Conservation (phyloP, 2,888 invertebrate species). For the Caenorhabditis sinica region DNA sequence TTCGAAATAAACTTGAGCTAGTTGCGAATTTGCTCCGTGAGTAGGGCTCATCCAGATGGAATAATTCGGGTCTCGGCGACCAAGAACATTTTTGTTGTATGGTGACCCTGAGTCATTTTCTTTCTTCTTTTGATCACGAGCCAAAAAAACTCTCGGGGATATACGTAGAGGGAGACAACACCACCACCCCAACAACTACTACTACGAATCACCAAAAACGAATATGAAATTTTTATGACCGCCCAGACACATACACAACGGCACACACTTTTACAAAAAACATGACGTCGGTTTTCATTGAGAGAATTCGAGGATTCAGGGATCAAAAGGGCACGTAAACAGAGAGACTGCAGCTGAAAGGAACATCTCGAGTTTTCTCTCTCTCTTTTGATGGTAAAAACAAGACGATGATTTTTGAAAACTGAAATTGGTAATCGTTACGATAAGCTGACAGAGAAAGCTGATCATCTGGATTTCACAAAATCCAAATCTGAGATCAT, state of each 20-base stretch:
- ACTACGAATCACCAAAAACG: conserved; percentile 58
- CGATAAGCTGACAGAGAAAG: too few relatives aligned
- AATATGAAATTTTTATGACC: conserved; percentile 61
- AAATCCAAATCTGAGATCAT: too few relatives aligned
- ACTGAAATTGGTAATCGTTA: too few relatives aligned
- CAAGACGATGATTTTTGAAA: too few relatives aligned
- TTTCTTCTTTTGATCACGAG: conserved; percentile 47
- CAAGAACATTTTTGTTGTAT: conserved; percentile 55
- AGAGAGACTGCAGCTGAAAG: conserved; percentile 2
- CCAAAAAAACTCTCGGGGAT: conserved; percentile 6
- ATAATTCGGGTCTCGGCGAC: conserved; percentile 28
- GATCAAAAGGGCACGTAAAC: conserved; percentile 52
- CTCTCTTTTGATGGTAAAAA: too few relatives aligned
- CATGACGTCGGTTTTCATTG: conserved; percentile 43
- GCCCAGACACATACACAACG: conserved; percentile 30
- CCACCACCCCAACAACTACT: conserved; percentile 5
- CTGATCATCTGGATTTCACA: too few relatives aligned
- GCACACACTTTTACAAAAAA: conserved; percentile 26
- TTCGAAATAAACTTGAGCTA: conserved; percentile 34
- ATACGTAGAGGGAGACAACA: neutral
- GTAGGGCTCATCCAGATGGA: conserved; percentile 49
- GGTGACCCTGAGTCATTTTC: conserved; percentile 47
- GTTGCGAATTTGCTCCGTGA: neutral
- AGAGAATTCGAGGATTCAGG: neutral
- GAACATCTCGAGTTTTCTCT: neutral